Evolutionary conservation across 92 coral and sea anemone genomes (phyloP), one percentile per base, ranked within the genome.

Genomic region (Zoanthus solanderi): DNA sequence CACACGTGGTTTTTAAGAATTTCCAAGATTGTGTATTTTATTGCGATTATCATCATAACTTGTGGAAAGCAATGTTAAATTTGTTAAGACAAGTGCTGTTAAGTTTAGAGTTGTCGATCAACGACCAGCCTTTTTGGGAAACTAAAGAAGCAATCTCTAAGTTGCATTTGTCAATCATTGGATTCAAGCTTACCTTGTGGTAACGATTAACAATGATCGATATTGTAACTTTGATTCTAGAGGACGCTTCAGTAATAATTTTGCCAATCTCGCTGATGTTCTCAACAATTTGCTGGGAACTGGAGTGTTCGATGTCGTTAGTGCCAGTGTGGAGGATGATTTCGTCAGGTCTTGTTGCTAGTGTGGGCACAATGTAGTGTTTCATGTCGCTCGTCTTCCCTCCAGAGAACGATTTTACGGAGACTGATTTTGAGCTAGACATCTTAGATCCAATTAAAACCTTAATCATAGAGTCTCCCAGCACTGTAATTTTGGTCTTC

Each of bases 41-140:
- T 23, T 23, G 23, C 23, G 23, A 23, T 23, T 23, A 23, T 23
- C 23, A 23, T 23, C 23, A 23, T 23, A 23, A 23, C 23, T 23
- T 23, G 23, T 23, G 23, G 23, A 23, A 23, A 23, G 23, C 23
- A 23, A 23, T 23, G 23, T 23, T 23, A 23, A 23, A 23, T 23
- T 23, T 23, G 23, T 75, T 37, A 37, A 37, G 4, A 37, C 47
- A 6, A 75, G 60, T 75, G 79, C 79, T 75, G 79, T 75, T 56
- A 42, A 73, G 78, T 29, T 73, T 73, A 42, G 78, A 73, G 78
- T 73, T 45, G 42, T 73, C 57, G 58, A 75, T 47, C 79, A 75
- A 32, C 79, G 79, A 75, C 79, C 79, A 75, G 7, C 79, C 60
- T 74, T 74, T 74, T 47, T 74, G 78, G 78, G 78, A 74, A 31